A percentile compares a stretch with the other conserved stretches of the same genome.
Evolutionary conservation across 2,888 invertebrate genomes (phyloP).

Genomic region (Heteromyza rotundicornis): DNA sequence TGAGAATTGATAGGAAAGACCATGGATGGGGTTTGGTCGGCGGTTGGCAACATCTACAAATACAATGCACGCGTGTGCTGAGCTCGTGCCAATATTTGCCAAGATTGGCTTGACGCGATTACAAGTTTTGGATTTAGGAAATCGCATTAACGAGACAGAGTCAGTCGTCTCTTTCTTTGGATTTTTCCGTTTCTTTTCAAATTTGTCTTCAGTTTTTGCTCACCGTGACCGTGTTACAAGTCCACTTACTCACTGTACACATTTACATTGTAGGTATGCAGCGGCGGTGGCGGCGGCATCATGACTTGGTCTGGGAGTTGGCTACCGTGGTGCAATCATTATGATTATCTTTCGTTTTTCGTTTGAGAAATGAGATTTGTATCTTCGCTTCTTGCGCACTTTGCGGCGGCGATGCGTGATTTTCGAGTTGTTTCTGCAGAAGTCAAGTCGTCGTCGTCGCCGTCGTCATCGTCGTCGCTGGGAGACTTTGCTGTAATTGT

Average conservation of each 20-base stretch:
- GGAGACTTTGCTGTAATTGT: constrained; percentile 22
- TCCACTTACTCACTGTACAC: no score
- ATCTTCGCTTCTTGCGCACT: neutral
- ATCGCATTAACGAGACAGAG: neutral
- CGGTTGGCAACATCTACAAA: constrained; percentile 10
- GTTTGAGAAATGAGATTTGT: constrained; percentile 21
- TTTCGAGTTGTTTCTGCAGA: no score
- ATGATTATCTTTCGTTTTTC: constrained; percentile 27
- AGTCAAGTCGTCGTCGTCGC: no score
- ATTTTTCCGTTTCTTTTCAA: no score
- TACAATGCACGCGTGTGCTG: constrained; percentile 52
- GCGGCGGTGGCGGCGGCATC: neutral
- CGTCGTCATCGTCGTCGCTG: no score
- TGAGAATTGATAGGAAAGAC: neutral
- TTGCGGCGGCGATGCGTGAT: no score
- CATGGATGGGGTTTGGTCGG: neutral
- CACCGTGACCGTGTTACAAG: no score
- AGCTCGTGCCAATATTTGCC: constrained; percentile 48
- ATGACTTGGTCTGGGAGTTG: neutral
- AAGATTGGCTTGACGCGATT: constrained; percentile 15
- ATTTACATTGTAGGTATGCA: no score
- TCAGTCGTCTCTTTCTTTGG: no score
- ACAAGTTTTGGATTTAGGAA: constrained; percentile 7
- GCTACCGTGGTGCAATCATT: constrained; percentile 29
- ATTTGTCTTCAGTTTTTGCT: no score